Base-by-base conservation (phyloP, 2,888 invertebrate species). In the Caenorhabditis doughertyi region DNA sequence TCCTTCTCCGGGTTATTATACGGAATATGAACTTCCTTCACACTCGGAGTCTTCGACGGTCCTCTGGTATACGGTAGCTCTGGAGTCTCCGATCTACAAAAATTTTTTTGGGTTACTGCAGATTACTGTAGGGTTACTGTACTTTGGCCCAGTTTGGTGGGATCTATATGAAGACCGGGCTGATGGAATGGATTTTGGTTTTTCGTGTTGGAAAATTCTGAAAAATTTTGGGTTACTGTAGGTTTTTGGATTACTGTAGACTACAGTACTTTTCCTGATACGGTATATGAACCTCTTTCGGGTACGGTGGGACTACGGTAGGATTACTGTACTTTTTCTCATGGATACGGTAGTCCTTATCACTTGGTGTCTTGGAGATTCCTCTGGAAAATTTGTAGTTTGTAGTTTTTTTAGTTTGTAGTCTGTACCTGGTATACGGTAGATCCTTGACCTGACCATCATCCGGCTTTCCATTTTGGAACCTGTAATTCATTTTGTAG, bases 351-450 rank as follows among this genome's bases (percentile, higher is more conserved):
- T 25, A 18, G 21, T 39, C 55, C 29, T 35, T 47, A 8, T 65
- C 65, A 51, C 65, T 65, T 23, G 71, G 71, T 1, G 71, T 71
- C 21, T 71, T 71, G 2, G 71, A 71, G 13, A 71, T 21, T 58
- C 71, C 71, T 49, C 71, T 47, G 44, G 18, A 47, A 47, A 47
- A 42, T 13, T 11, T 5, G 39, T 39, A 39, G 5, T 39, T 11
- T 11, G 5, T 13, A 16, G 39, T 13, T 39, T 13, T 3, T 4
- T 4, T 32, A 32, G n/a, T n/a, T n/a, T n/a, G n/a, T n/a, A 32
- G 32, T 32, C 13, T 39, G 39, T 47, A 47, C 44, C 44, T 47
- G 47, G 71, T 58, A 44, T 47, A 60, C 35, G 27, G 47, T 35
- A 71, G 58, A 7, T 49, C 65, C 16, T 49, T 51, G 47, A 64